Evolutionary conservation across 2,113 vertebrate genomes (phyloP).

Genomic region (Rutilus rutilus): DNA sequence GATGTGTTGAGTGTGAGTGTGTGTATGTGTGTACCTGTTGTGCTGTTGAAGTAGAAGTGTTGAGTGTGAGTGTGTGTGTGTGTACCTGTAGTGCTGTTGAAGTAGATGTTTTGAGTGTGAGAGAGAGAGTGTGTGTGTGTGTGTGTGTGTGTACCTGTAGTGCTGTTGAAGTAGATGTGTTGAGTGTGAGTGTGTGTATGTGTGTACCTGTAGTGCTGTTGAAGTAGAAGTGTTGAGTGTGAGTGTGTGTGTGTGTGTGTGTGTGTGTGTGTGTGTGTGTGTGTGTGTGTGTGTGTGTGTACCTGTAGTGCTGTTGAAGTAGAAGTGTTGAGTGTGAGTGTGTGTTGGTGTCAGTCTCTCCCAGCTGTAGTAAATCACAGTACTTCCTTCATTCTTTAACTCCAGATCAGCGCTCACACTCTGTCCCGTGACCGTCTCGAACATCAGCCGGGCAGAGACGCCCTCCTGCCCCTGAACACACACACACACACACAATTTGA

Average conservation of each 20-base stretch:
- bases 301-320: constrained; percentile 51
- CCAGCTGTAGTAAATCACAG: constrained; percentile 88
- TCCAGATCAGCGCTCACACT: constrained; percentile 76
- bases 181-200: constrained; percentile 23
- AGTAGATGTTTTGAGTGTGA: background rate
- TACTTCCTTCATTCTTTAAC: constrained; percentile 85
- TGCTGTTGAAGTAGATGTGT: too few relatives aligned
- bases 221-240: background rate
- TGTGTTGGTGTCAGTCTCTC: constrained; percentile 67
- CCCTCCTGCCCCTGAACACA: constrained; percentile 79
- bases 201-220: background rate
- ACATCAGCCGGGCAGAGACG: constrained; percentile 79
- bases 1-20: too few relatives aligned
- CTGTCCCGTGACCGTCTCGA: constrained; percentile 81
- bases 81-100: too few relatives aligned
- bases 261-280: constrained; percentile 36
- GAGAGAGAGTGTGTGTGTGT: constrained; percentile 18
- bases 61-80: too few relatives aligned
- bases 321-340: constrained; percentile 46
- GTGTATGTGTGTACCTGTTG: background rate
- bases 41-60: too few relatives aligned
- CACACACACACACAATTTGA: background rate
- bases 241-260: constrained; percentile 48
- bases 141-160: background rate
- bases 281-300: background rate